Evolutionary conservation across 2,797 vertebrate genomes (phyloP).

Genomic region (Lithobates pipiens): DNA sequence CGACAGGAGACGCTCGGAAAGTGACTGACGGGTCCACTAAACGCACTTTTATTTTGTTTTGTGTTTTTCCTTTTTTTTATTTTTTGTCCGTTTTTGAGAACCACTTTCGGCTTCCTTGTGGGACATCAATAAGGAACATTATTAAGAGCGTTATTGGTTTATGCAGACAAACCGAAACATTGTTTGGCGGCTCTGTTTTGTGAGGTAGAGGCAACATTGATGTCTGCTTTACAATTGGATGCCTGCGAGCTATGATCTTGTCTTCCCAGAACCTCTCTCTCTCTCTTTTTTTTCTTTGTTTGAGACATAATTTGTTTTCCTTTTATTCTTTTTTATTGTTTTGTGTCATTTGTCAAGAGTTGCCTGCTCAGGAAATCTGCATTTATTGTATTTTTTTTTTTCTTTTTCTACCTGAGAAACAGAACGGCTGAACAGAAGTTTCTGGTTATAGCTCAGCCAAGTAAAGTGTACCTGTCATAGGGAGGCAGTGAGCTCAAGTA

Average conservation of each 20-base stretch:
- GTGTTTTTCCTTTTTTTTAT: not conserved
- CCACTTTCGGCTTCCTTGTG: conserved; percentile 23
- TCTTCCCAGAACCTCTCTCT: conserved; percentile 77
- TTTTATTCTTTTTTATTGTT: conserved; percentile 74
- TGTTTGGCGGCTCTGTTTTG: conserved; percentile 76
- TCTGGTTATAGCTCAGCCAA: not conserved
- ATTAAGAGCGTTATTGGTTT: conserved; percentile 27
- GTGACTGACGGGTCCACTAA: conserved; percentile 7
- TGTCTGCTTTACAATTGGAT: conserved; percentile 80
- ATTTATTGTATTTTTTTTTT: conserved; percentile 40
- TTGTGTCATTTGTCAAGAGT: conserved; percentile 76
- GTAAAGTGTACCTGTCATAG: not conserved
- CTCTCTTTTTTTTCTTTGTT: conserved; percentile 66
- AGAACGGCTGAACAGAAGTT: conserved; percentile 24
- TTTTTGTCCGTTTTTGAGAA: conserved; percentile 37
- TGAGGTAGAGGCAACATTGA: conserved; percentile 76
- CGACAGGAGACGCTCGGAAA: conserved; percentile 3
- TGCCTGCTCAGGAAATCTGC: conserved; percentile 31
- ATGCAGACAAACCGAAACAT: conserved; percentile 59
- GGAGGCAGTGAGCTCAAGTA: no score
- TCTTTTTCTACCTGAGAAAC: conserved; percentile 48
- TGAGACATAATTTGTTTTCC: conserved; percentile 62
- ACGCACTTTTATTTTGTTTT: conserved; percentile 4
- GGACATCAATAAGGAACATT: conserved; percentile 3
- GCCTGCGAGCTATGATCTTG: conserved; percentile 75